Conservation (phyloP, 2,113 vertebrate genomes). For the Alligator sinensis region DNA sequence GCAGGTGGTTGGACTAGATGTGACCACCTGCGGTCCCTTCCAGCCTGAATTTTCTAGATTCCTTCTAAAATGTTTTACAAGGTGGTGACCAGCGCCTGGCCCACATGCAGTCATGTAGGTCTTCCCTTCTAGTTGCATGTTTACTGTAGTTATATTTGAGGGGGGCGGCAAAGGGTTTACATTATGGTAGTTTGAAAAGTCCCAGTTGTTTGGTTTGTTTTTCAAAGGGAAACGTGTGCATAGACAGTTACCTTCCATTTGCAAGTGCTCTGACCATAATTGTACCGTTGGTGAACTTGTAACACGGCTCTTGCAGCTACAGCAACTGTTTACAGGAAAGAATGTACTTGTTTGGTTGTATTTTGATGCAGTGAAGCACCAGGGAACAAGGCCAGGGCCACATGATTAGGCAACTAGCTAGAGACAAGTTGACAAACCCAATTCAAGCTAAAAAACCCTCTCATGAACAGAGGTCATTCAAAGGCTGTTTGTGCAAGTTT, state of each 20-base stretch:
- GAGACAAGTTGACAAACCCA: too few species aligned
- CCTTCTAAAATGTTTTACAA: background rate
- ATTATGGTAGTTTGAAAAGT: background rate
- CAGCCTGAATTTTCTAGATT: too few species aligned
- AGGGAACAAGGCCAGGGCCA: background rate
- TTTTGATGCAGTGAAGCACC: background rate
- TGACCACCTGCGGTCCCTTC: too few species aligned
- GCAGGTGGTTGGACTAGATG: too few species aligned
- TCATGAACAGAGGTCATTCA: background rate
- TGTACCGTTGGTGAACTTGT: background rate
- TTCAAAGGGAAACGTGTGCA: too few species aligned
- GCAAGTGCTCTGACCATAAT: background rate
- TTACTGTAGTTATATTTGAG: background rate
- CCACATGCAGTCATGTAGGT: background rate
- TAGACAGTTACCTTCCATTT: too few species aligned
- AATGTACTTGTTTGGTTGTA: background rate
- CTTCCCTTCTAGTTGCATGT: background rate
- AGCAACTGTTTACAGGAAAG: background rate
- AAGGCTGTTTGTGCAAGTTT: background rate
- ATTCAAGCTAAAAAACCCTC: background rate
- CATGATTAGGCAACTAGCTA: background rate
- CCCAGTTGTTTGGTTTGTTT: too few species aligned
- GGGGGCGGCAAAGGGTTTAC: background rate
- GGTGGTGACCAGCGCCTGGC: background rate
- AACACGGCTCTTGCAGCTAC: background rate